Percentiles rank a stretch among this genome's conserved stretches.
phyloP scores from a whole-genome alignment of 2,113 vertebrate species.

The Chionis minor region DNA sequence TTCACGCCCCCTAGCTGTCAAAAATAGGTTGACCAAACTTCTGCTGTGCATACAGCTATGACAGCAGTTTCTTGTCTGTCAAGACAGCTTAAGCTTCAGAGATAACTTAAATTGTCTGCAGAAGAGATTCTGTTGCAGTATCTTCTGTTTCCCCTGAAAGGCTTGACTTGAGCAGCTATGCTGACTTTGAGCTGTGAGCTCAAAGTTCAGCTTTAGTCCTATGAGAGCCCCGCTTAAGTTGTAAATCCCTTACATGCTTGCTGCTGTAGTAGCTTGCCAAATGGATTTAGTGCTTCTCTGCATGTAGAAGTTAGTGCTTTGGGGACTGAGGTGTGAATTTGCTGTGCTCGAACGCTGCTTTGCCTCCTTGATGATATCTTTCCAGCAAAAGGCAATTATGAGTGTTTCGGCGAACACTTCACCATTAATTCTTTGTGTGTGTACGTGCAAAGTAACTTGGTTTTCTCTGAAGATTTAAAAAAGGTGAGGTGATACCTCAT shows the following conservation, averaged over 20 bases:
- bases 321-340: not conserved
- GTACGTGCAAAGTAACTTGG: not conserved
- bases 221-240: not conserved
- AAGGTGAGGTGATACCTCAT: not conserved
- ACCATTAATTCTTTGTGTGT: not conserved
- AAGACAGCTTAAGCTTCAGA: not conserved
- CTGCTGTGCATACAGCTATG: not conserved
- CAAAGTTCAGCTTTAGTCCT: not conserved
- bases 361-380: not conserved
- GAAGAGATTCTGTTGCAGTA: not conserved
- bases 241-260: not conserved
- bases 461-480: not conserved
- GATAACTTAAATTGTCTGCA: not conserved
- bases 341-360: not conserved
- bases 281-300: not conserved
- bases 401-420: not conserved
- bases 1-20: constrained; percentile 1
- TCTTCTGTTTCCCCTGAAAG: not conserved
- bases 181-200: not conserved
- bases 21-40: not conserved
- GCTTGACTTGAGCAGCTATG: not conserved
- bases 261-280: constrained; percentile 17
- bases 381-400: not conserved
- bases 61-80: constrained; percentile 3
- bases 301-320: not conserved